Evolutionary conservation across 2,888 invertebrate species (phyloP).

Genomic region (Synanthedon tipuliformis): DNA sequence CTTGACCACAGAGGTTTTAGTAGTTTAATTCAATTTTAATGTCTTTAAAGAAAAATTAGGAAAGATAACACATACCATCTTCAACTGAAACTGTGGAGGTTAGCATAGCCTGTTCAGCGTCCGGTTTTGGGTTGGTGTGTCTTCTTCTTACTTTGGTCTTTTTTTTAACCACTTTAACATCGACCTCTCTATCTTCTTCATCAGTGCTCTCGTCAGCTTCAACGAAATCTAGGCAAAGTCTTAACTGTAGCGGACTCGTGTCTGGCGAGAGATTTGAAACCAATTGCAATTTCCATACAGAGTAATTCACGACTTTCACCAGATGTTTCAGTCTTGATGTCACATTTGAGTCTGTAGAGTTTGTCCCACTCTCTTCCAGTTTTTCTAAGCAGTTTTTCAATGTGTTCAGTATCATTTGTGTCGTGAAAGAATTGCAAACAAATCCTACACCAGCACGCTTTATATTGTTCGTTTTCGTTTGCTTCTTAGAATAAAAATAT

Average conservation of each 20-base stretch:
- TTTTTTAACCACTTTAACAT: slow-evolving; percentile 37
- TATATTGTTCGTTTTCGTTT: slow-evolving; percentile 27
- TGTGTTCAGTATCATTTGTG: slow-evolving; percentile 69
- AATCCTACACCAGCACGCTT: slow-evolving; percentile 53
- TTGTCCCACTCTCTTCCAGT: slow-evolving; percentile 38
- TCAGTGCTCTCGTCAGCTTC: slow-evolving; percentile 60
- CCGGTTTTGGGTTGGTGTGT: slow-evolving; percentile 43
- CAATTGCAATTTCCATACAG: slow-evolving; percentile 78
- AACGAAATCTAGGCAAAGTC: slow-evolving; percentile 57
- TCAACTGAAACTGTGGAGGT: slow-evolving; percentile 48
- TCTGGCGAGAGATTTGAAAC: slow-evolving; percentile 70
- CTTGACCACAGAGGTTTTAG: too few relatives aligned
- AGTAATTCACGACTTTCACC: slow-evolving; percentile 72
- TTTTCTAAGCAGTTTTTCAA: slow-evolving; percentile 68
- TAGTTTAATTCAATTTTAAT: too few relatives aligned
- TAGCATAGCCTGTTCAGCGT: slow-evolving; percentile 44
- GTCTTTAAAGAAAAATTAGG: not conserved
- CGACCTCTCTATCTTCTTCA: slow-evolving; percentile 49
- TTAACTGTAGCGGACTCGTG: slow-evolving; percentile 46
- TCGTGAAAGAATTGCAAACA: slow-evolving; percentile 70
- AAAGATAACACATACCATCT: slow-evolving; percentile 29
- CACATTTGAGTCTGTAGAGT: slow-evolving; percentile 28
- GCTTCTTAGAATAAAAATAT: slow-evolving; percentile 60
- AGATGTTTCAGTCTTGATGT: slow-evolving; percentile 35
- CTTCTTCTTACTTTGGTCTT: slow-evolving; percentile 48